Percentiles rank a stretch among this genome's conserved stretches.
Evolutionary conservation across 2,888 invertebrate genomes (phyloP).

Genomic region (Drosophila hamatofila): DNA sequence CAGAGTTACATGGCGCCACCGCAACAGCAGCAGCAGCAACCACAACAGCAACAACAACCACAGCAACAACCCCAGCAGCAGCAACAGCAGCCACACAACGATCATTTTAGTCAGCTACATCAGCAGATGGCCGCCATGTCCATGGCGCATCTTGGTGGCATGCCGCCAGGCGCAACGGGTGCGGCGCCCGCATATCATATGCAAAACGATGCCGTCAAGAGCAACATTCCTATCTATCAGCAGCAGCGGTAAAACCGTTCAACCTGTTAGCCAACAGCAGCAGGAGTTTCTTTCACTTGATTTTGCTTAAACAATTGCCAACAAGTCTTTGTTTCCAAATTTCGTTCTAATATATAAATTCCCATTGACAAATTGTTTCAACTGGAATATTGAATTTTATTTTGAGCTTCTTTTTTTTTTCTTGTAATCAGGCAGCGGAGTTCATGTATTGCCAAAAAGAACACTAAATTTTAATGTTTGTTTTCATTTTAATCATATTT

Average conservation of each 20-base stretch:
- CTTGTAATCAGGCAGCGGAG: constrained; percentile 7
- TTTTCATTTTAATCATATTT: constrained; percentile 4
- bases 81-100: constrained; percentile 50
- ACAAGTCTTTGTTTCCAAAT: constrained; percentile 22
- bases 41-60: constrained; percentile 46
- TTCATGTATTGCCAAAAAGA: constrained; percentile 12
- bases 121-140: constrained; percentile 82
- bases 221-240: constrained; percentile 85
- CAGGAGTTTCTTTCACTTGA: constrained; percentile 25
- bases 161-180: constrained; percentile 48
- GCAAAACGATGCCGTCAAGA: constrained; percentile 83
- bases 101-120: constrained; percentile 79
- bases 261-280: not conserved
- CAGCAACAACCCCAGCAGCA: constrained; percentile 40
- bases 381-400: constrained; percentile 13
- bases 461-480: constrained; percentile 2
- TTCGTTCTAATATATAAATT: constrained; percentile 13
- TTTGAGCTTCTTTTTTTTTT: constrained; percentile 1
- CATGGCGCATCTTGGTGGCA: constrained; percentile 57
- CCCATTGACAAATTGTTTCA: constrained; percentile 20
- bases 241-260: constrained; percentile 84
- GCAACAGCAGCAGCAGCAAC: constrained; percentile 50
- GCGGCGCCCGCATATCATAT: constrained; percentile 79
- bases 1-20: constrained; percentile 65
- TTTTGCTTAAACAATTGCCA: constrained; percentile 26